Base-by-base conservation (phyloP, 2,113 vertebrate species). In the Oreochromis spilurus region DNA sequence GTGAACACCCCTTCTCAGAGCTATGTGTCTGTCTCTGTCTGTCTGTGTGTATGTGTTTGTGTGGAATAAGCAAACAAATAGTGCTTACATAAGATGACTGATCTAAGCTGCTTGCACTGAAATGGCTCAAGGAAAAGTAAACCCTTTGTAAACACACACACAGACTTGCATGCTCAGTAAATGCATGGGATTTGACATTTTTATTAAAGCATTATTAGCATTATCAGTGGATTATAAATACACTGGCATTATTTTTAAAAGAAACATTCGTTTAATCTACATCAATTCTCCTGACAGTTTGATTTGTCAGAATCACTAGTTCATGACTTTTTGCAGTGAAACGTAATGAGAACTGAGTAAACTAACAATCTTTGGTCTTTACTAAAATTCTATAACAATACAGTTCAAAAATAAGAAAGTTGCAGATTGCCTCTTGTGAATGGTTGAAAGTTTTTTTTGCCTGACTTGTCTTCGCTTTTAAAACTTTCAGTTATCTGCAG, bases 1-100 rank as follows among this genome's bases (percentile, higher is more conserved):
- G 40, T 81, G 90, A 93, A 90, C 82, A 31, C 45, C 24, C 8
- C 58, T 91, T 93, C 83, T 75, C 29, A 57, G 90, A 92, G 88
- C 21, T 52, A 4, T 14, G 52, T 62, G 40, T 29, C 9, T 53
- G n/a, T 50, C 2, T 67, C 1, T 65, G 4, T 78, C 1, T 75
- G 4, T 62, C 8, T 53, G 16, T 36, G 2, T 36, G 4, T 29
- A 0, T 17, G 14, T 78, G 9, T 65, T 0, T 62, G 45, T 77
- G 36, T 45, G 10, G 31, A 48, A 36, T 16, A 67, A 67, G 53
- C 81, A 70, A 86, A 57, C 31, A 34, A 36, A 34, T 45, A 43
- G 43, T n/a, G 80, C 82, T 92, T 89, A 81, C 48, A 34, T 92
- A 87, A 90, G 77, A 40, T 2, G 2, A 48, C 84, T 38, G 54